Evolutionary conservation across 2,113 vertebrate genomes (phyloP).

Genomic region (Andinoacara biseriatus): DNA sequence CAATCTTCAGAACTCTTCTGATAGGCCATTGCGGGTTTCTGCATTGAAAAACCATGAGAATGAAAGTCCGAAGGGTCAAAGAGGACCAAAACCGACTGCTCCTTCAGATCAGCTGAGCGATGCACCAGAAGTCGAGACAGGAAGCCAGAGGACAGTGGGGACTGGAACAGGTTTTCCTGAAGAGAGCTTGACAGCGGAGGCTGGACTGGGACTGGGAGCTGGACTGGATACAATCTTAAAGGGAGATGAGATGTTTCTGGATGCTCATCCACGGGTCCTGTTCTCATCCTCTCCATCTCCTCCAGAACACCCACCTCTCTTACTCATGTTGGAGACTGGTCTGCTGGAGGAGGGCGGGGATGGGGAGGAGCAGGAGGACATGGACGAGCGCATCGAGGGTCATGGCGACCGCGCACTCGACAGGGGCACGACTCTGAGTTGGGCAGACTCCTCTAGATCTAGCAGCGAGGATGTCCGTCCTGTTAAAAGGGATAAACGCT

Average conservation of each 20-base stretch:
- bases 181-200: conserved; percentile 16
- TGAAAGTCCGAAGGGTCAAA: conserved; percentile 7
- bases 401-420: conserved; percentile 68
- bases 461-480: not conserved
- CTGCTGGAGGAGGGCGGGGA: conserved; percentile 58
- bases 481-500: conserved; percentile 64
- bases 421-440: conserved; percentile 62
- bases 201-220: conserved; percentile 4
- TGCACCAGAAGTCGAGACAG: not conserved
- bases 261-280: conserved; percentile 79
- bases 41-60: not conserved
- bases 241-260: conserved; percentile 76
- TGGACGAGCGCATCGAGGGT: conserved; percentile 44
- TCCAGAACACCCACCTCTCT: conserved; percentile 75
- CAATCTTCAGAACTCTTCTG: conserved; percentile 13
- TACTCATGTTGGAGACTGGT: conserved; percentile 78
- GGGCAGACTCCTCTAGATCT: conserved; percentile 45
- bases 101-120: conserved; percentile 6
- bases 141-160: not conserved
- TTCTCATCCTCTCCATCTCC: conserved; percentile 76
- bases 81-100: conserved; percentile 21
- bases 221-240: conserved; percentile 52
- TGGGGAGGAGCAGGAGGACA: conserved; percentile 52
- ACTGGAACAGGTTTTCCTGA: not conserved
- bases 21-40: conserved; percentile 1